Evolutionary conservation across 1,140 invertebrate species (phyloP).

Genomic region (Carposina sasakii): DNA sequence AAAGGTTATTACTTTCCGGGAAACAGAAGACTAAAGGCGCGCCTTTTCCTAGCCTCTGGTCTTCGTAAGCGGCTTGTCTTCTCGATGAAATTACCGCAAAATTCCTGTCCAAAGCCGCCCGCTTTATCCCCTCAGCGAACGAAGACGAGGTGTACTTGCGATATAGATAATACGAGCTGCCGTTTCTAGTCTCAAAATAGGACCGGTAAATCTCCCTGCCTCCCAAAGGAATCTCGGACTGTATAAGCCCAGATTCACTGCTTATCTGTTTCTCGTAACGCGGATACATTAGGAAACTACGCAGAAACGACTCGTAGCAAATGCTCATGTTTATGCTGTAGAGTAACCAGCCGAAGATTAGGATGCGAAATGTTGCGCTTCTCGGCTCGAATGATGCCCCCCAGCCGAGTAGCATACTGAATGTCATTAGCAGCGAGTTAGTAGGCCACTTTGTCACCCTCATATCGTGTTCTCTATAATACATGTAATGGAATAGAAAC

Average conservation of each 20-base stretch:
- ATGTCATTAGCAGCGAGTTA: slow-evolving; percentile 64
- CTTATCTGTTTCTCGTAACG: slow-evolving; percentile 67
- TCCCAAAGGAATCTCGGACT: slow-evolving; percentile 54
- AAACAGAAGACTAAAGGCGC: slow-evolving; percentile 58
- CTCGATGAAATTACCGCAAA: slow-evolving; percentile 64
- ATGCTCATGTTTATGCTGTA: slow-evolving; percentile 69
- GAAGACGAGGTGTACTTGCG: slow-evolving; percentile 59
- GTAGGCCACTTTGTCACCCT: slow-evolving; percentile 62
- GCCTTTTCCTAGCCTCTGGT: slow-evolving; percentile 59
- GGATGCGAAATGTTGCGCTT: slow-evolving; percentile 55
- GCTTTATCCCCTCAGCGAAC: slow-evolving; percentile 54
- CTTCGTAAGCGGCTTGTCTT: slow-evolving; percentile 58
- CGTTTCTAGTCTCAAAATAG: slow-evolving; percentile 66
- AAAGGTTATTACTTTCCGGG: slow-evolving; percentile 57
- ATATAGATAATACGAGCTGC: slow-evolving; percentile 61
- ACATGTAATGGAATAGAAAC: slow-evolving; percentile 56
- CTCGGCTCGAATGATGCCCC: slow-evolving; percentile 57
- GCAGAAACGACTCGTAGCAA: slow-evolving; percentile 66
- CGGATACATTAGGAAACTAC: slow-evolving; percentile 69
- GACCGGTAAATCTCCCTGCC: slow-evolving; percentile 62
- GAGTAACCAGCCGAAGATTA: slow-evolving; percentile 64
- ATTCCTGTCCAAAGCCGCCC: slow-evolving; percentile 50
- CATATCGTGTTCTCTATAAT: slow-evolving; percentile 46
- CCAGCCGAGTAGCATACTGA: slow-evolving; percentile 67
- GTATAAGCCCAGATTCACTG: slow-evolving; percentile 54